Conservation (phyloP, 2,797 vertebrate genomes). For the Coendou prehensilis region DNA sequence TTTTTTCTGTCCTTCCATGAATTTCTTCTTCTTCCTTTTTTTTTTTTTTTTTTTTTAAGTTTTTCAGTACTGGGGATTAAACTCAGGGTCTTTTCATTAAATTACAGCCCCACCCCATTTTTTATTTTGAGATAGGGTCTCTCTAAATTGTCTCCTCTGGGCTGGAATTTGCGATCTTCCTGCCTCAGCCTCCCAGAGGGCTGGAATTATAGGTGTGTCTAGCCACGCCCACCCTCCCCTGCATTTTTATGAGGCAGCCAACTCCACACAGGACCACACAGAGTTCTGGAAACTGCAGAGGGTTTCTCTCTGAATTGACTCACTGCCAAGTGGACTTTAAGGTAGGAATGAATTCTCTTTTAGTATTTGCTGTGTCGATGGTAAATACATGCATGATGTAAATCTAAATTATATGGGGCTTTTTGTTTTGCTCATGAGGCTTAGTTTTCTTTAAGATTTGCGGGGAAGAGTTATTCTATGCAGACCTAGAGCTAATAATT, state of each 20-base stretch:
- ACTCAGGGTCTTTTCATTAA: not conserved
- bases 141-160: not conserved
- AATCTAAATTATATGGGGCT: not conserved
- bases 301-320: not conserved
- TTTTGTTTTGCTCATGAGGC: conserved; percentile 53
- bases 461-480: not conserved
- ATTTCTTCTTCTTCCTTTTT: not conserved
- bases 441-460: conserved; percentile 61
- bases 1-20: not conserved
- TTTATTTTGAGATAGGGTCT: not conserved
- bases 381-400: not conserved
- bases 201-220: not conserved
- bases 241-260: not conserved
- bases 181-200: not conserved
- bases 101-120: not conserved
- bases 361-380: not conserved
- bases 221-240: not conserved
- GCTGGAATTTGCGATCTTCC: not conserved
- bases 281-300: not conserved
- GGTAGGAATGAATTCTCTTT: conserved; percentile 19
- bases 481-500: not conserved
- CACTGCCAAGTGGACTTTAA: not conserved
- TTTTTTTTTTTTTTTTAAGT: not conserved
- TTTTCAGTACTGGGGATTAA: not conserved
- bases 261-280: not conserved